Percentiles rank a stretch among this genome's conserved stretches.
Evolutionary conservation across 2,113 vertebrate genomes (phyloP).

Genomic region (Crocuta crocuta): DNA sequence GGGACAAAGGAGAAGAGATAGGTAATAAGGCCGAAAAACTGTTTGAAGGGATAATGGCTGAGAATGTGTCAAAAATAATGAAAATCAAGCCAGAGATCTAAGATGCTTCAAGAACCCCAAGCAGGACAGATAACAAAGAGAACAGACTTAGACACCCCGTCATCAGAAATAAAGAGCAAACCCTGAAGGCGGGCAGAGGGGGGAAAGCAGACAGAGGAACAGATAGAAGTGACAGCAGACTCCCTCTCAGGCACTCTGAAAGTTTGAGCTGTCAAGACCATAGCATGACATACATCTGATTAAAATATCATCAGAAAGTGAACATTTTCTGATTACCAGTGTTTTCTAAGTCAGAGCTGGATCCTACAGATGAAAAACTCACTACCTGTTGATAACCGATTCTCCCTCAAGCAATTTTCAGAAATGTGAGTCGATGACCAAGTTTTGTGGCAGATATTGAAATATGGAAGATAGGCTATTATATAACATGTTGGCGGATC

Average conservation of each 20-base stretch:
- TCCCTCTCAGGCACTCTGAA: not conserved
- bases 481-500: not conserved
- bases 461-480: not conserved
- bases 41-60: not conserved
- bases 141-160: not conserved
- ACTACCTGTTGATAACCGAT: not conserved
- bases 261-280: not conserved
- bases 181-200: not conserved
- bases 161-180: not conserved
- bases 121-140: not conserved
- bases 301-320: not conserved
- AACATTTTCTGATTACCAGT: not conserved
- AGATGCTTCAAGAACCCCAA: not conserved
- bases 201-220: not conserved
- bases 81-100: not conserved
- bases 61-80: not conserved
- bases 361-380: not conserved
- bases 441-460: not conserved
- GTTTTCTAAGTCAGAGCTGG: not conserved
- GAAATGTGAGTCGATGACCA: not conserved
- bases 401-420: not conserved
- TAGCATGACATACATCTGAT: not conserved
- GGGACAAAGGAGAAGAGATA: not conserved
- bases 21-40: not conserved
- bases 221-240: not conserved